Evolutionary conservation across 2,797 vertebrate genomes (phyloP), one percentile per base, ranked within the genome.

Genomic region (Xiphorhynchus erythropygius): DNA sequence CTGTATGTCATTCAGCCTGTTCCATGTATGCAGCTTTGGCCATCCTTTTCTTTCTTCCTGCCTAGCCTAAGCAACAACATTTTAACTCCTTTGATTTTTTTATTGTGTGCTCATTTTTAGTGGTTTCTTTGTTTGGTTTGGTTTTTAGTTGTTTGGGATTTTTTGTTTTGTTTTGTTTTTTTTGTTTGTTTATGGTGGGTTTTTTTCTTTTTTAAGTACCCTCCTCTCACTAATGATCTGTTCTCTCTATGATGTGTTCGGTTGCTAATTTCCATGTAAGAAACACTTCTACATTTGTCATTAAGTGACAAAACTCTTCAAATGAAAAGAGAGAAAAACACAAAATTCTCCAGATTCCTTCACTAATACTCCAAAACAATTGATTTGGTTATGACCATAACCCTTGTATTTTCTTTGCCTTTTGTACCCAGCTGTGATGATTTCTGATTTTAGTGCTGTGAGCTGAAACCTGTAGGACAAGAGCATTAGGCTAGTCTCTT

Each of bases 341-440:
- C 10, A 69, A 86, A 84, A 46, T 76, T 87, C 62, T 84, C 62
- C 7, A 11, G 47, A 91, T 95, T 89, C 68, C 84, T 93, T 76
- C 89, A 78, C 39, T 92, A 93, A 81, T 89, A 81, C 59, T 78
- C 78, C 57, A 86, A 65, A 95, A 44, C 46, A 85, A 56, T 49
- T 69, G 27, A 71, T 91, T 93, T 93, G 56, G 57, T 87, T 83
- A 47, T 50, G 69, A 70, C 69, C 4, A 15, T 55, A 79, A 63
- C 13, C 32, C 19, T 64, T 76, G n/a, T 69, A 22, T 59, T 91
- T 57, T 65, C 62, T 73, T 65, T 74, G 25, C 13, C 56, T 89
- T 62, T 68, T 87, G 50, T 78, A 53, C 28, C 35, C 65, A 88
- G 82, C 69, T 91, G 76, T 78, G 68, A 41, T 28, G 28, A 67